These are phyloP conservation scores for Caenorhabditis sp. DNA, from an alignment of 2,888 invertebrate species.

Conservation along the genomic window DNA sequence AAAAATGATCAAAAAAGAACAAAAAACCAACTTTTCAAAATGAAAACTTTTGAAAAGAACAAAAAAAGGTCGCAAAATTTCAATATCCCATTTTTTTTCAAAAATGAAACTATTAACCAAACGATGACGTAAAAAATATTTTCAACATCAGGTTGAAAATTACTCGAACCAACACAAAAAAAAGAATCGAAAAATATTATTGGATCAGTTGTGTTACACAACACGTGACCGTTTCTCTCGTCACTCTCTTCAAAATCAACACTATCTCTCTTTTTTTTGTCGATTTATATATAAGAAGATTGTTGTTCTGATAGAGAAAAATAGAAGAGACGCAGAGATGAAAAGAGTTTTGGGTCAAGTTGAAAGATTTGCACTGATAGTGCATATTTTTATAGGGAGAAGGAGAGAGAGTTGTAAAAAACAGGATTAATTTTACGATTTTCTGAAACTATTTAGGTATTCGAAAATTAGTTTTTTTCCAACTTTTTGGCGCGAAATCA, in stretches of 20 bases:
- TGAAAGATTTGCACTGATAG: neutral
- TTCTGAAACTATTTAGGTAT: too few relatives aligned
- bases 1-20: slow-evolving; percentile 1
- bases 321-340: slow-evolving; percentile 1
- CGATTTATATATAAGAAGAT: neutral
- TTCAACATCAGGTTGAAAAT: too few relatives aligned
- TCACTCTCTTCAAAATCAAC: neutral
- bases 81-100: too few relatives aligned
- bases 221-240: neutral
- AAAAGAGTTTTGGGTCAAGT: slow-evolving; percentile 3
- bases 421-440: too few relatives aligned
- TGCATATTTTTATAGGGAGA: too few relatives aligned
- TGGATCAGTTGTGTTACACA: neutral
- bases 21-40: too few relatives aligned
- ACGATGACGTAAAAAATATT: neutral
- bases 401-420: slow-evolving; percentile 2
- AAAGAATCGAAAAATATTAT: neutral
- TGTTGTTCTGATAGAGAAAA: neutral
- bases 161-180: too few relatives aligned
- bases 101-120: neutral
- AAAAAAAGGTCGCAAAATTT: too few relatives aligned
- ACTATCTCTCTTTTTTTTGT: neutral
- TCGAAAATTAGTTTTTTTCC: too few relatives aligned
- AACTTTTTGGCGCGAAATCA: too few relatives aligned
- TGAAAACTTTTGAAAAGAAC: too few relatives aligned